Evolutionary conservation across 2,888 invertebrate species (phyloP), one percentile per base, ranked within the genome.

Genomic region (Megastigmus dorsalis): DNA sequence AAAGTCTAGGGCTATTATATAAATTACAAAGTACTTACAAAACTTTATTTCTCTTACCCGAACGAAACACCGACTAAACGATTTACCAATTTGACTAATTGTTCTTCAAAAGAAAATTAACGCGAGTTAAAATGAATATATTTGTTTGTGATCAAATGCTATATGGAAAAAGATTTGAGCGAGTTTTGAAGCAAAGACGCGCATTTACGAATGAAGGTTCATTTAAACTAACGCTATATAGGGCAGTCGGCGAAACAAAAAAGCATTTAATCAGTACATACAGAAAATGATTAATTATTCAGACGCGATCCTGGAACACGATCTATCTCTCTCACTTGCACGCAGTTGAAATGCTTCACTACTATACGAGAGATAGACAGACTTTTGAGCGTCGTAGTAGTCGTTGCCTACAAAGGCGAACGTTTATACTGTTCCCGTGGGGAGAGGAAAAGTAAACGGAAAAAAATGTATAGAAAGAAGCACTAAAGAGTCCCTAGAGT

Each of bases 1-100:
- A 69, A 73, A 76, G 57, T 69, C 69, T 60, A 73, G 65, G 72
- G 60, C 54, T 76, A 69, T 60, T 76, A 65, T n/a, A n/a, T 55
- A 18, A 72, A 57, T 3, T 33, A 68, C 26, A 62, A 57, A 62
- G 18, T 43, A 36, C 26, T 71, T 48, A 45, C 63, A 36, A 41
- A 45, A 38, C 20, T 59, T 72, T 68, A 67, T 72, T 75, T 68
- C 50, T 63, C 4, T 52, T 26, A 75, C 63, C 72, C 30, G 18
- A 45, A 28, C 20, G 18, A 59, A 63, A 23, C 33, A 57, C 45
- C 20, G 1, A 5, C n/a, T n/a, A n/a, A n/a, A n/a, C n/a, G n/a
- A n/a, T n/a, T n/a, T n/a, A n/a, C n/a, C n/a, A n/a, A n/a, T n/a
- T n/a, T n/a, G 3, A 26, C 23, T 18, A 5, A 36, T 38, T 28